Base-by-base conservation (phyloP, 1,140 invertebrate genomes). In the Drosophila elegans region DNA sequence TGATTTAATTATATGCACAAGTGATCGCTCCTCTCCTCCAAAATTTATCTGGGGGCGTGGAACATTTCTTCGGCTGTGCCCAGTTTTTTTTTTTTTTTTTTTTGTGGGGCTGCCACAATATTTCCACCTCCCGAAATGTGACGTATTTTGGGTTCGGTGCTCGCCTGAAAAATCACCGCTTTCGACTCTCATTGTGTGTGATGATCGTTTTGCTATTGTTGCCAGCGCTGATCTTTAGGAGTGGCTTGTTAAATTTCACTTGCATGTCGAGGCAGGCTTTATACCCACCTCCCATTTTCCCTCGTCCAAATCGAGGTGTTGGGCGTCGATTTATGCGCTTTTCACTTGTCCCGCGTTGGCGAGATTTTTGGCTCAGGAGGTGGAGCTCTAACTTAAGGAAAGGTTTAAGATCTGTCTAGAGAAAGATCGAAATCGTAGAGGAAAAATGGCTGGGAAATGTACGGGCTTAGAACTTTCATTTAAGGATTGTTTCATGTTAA, bases 231-330 rank as follows among this genome's bases (percentile, higher is more conserved):
- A 73, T 88, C 76, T 77, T 54, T 68, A 84, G 84, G 84, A 89
- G 84, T 89, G 84, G 80, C 84, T 89, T 80, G 84, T 89, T 89
- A 89, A 89, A 89, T 89, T 89, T 89, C 84, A 89, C 84, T 89
- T 86, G 83, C 78, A 88, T 78, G 83, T 86, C 78, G 78, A 74
- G 68, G 49, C 78, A 86, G 74, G 54, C 44, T 63, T 63, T 59
- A 51, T 48, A 42, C 61, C 62, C 46, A 36, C 51, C 49, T 55
- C 13, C 48, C 52, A 29, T 45, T 56, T 67, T 54, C 53, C 48
- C 29, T 49, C 48, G 3, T 4, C 27, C 46, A 51, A 68, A 68
- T 68, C 60, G 66, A 81, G 81, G 78, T 86, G 78, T 85, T 85
- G 82, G 82, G 82, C 82, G 82, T 85, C 74, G 68, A 82, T 86